Evolutionary conservation across 1,140 invertebrate genomes (phyloP).

Genomic region (Aphidius gifuensis): DNA sequence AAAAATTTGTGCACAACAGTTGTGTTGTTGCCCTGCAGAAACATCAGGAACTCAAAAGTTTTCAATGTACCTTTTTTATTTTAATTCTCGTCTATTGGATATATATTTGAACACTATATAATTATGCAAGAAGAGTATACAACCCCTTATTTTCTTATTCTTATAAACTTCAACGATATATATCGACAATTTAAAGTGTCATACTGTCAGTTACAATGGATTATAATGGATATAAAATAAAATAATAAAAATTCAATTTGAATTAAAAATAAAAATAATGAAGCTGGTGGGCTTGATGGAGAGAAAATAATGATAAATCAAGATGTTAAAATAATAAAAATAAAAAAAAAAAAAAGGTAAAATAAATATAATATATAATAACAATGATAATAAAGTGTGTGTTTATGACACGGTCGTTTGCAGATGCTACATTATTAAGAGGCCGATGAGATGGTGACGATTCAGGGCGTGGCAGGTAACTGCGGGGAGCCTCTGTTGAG

Average conservation of each 20-base stretch:
- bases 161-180: no score
- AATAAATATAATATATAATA: constrained; percentile 13
- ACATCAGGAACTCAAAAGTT: no score
- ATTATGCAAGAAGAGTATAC: background rate
- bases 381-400: constrained; percentile 41
- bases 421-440: constrained; percentile 50
- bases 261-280: no score
- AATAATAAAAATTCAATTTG: no score
- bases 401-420: constrained; percentile 50
- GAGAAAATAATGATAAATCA: background rate
- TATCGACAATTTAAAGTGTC: no score
- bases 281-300: no score
- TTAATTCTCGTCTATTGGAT: no score
- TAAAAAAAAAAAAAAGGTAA: constrained; percentile 21
- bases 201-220: no score
- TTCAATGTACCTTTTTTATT: no score
- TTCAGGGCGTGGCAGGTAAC: constrained; percentile 49
- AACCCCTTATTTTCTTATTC: background rate
- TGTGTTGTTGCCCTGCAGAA: no score
- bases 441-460: constrained; percentile 31
- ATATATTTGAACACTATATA: constrained; percentile 1
- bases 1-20: no score
- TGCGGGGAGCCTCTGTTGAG: constrained; percentile 46
- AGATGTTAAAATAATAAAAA: background rate
- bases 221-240: no score